Percentiles rank a stretch among this genome's conserved stretches.
phyloP scores from a whole-genome alignment of 1,140 invertebrate genomes.

The Rhagoletis pomonella region DNA sequence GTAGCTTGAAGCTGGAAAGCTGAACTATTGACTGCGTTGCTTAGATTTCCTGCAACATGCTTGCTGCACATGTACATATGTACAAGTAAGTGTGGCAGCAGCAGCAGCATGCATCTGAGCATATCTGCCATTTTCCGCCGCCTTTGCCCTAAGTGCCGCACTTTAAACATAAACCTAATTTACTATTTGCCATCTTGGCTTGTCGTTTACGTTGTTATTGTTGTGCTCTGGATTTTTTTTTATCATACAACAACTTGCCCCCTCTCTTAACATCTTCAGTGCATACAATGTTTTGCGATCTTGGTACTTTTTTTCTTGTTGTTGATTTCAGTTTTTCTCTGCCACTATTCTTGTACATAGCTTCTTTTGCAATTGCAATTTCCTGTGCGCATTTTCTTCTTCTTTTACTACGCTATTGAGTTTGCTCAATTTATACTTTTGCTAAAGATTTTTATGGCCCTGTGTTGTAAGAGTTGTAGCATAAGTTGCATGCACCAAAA shows the following conservation, averaged over 20 bases:
- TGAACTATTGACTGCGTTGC: background rate
- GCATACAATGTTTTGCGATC: background rate
- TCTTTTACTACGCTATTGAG: background rate
- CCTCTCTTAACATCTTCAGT: background rate
- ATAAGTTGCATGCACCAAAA: background rate
- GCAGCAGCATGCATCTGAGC: background rate
- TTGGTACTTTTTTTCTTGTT: background rate
- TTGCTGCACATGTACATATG: background rate
- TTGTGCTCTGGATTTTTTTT: background rate
- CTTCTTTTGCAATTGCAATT: slow-evolving; percentile 27
- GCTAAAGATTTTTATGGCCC: slow-evolving; percentile 19
- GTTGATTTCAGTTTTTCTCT: background rate
- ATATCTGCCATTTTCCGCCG: background rate
- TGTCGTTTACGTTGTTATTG: slow-evolving; percentile 5
- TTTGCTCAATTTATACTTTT: slow-evolving; percentile 8
- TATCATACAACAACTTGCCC: slow-evolving; percentile 1
- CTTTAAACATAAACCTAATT: slow-evolving; percentile 47
- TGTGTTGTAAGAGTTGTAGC: background rate
- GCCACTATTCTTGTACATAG: background rate
- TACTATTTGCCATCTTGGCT: background rate
- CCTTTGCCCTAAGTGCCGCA: slow-evolving; percentile 32
- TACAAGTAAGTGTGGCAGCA: background rate
- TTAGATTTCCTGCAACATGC: slow-evolving; percentile 38
- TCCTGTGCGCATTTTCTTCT: background rate
- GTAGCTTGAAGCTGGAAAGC: background rate